Evolutionary conservation across 2,113 vertebrate species (phyloP), one percentile per base, ranked within the genome.

Genomic region (Dipodomys merriami): DNA sequence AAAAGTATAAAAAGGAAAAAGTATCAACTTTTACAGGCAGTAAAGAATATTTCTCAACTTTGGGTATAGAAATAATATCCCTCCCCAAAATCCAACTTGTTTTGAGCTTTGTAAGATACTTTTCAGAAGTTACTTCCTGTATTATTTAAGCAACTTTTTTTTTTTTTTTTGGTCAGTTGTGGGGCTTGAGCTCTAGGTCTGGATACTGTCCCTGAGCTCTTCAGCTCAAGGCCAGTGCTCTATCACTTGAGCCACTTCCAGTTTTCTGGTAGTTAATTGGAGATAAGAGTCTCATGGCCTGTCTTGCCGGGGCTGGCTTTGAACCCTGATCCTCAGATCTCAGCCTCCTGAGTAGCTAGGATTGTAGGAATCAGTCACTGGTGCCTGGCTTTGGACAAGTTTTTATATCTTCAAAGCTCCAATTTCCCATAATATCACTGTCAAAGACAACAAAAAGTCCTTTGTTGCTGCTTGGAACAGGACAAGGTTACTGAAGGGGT

Each of bases 351-450:
- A 39, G 39, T 39, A 39, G 39, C 39, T 39, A 39, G 39, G 39
- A 39, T 39, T 39, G 39, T 39, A 39, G 39, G 39, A 39, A 6
- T 39, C 39, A 39, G 39, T 39, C 39, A 39, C 39, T 5, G 39
- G 39, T 39, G 39, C 39, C 39, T 39, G 39, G 39, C 39, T 39
- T 39, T 39, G 39, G 39, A 20, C 35, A 83, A 76, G 18, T 25
- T 73, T 88, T 95, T 86, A 94, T 49, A 82, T 33, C 60, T 91
- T 82, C n/a, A 18, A 90, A 90, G 89, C 30, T 78, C 39, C n/a
- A 25, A 20, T 80, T n/a, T 60, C 74, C 53, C 27, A 0, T 53
- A 86, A 90, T 62, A 57, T 79, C n/a, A 74, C 30, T 57, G 29
- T 71, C 13, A 83, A 88, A 49, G 68, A 65, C 77, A 69, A 33